Base-by-base conservation (phyloP, 1,140 invertebrate species). In the Pseudomyrmex flavicornis region DNA sequence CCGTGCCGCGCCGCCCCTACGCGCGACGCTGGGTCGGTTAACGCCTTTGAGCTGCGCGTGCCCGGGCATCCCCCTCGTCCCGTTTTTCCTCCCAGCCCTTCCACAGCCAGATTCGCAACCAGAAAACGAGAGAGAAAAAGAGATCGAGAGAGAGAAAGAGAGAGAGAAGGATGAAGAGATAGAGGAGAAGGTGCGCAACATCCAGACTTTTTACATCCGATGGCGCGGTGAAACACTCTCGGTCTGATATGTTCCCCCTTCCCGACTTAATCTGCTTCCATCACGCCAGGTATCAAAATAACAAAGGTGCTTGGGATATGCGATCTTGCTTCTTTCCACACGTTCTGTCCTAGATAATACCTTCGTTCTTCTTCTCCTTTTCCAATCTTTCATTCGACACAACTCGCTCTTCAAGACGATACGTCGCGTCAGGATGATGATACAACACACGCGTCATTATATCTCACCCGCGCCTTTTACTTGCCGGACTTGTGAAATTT, bases 241-340 rank as follows among this genome's bases (percentile, higher is more conserved):
- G 48, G 13, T 56, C 59, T 56, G 70, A 82, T 89, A 74, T 63
- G 69, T 82, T 15, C 26, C 12, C 56, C 35, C 65, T 0, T 13
- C 44, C 22, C 4, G 35, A 44, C 50, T 79, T 69, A 79, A 70
- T 76, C 8, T 26, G 26, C 17, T 20, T 22, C 66, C 48, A 20
- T 44, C 59, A 52, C 7, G 69, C 10, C 20, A 50, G 58, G 54
- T 65, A 90, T 91, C 88, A 91, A 92, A 86, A 84, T 88, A 90
- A 92, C 91, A 91, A 92, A 92, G 85, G 86, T 74, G 62, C 50
- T 82, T 44, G n/a, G 35, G n/a, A 85, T 90, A 76, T 86, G 83
- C 80, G 85, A 72, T 87, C 84, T 85, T 77, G 68, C 82, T 86
- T 70, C 69, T 62, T 62, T 13, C 12, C 22, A 20, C 48, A n/a